A percentile compares a stretch with the other conserved stretches of the same genome.
Conservation (phyloP, 2,888 invertebrate genomes). For the Ornithoptera alexandrae region DNA sequence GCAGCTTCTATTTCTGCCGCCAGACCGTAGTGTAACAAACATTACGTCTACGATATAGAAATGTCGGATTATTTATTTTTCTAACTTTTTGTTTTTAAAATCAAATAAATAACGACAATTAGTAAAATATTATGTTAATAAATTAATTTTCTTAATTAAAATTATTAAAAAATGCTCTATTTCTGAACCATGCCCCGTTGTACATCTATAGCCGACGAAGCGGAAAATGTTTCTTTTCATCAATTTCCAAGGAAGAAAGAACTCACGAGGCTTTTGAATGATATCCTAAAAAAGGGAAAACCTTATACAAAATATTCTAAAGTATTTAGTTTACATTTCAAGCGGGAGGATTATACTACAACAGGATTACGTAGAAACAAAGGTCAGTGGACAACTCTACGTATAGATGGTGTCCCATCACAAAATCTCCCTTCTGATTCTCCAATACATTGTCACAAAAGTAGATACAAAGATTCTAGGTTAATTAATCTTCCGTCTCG, state of each 20-base stretch:
- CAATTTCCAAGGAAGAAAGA: conserved; percentile 71
- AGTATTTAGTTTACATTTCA: conserved; percentile 74
- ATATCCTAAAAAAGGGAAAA: conserved; percentile 70
- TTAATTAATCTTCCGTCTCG: conserved; percentile 42
- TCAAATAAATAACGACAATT: conserved; percentile 5
- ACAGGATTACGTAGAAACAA: conserved; percentile 72
- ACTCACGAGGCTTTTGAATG: conserved; percentile 70
- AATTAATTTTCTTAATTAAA: conserved; percentile 1
- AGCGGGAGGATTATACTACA: conserved; percentile 67
- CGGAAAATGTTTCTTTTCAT: conserved; percentile 74
- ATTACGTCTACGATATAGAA: conserved; percentile 42
- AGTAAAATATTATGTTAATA: conserved; percentile 3
- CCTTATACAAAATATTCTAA: conserved; percentile 76
- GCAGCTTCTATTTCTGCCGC: no score
- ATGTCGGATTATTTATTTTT: conserved; percentile 49
- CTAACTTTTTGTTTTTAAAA: not conserved
- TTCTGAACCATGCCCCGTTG: conserved; percentile 76
- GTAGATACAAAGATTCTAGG: conserved; percentile 44
- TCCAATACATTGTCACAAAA: conserved; percentile 47
- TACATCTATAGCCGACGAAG: conserved; percentile 76
- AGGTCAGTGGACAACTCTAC: conserved; percentile 71
- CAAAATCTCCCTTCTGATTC: conserved; percentile 65
- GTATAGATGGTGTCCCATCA: conserved; percentile 72
- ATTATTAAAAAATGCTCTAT: conserved; percentile 61
- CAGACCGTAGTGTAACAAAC: no score